Base-by-base conservation (phyloP, 2,797 vertebrate species). In the Apodemus agrarius region DNA sequence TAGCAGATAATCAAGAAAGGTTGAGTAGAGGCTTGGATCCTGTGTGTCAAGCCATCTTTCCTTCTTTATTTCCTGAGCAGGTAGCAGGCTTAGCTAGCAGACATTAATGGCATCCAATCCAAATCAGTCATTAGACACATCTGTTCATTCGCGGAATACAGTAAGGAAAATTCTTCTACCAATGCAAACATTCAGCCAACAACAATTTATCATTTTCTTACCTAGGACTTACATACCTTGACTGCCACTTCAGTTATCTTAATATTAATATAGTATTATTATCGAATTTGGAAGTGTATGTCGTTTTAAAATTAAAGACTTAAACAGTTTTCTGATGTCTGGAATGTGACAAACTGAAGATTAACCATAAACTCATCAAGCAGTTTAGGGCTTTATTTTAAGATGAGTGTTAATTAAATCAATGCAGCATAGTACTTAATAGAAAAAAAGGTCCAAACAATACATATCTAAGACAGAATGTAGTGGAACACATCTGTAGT, bases 241-340 rank as follows among this genome's bases (percentile, higher is more conserved):
- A n/a, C 12, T 26, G 21, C 21, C 80, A 59, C 54, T 59, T 13
- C 34, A 37, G n/a, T 79, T 37, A 3, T 31, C 79, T 95, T 93
- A 94, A 69, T 46, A 74, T 85, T 90, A 87, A 94, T 26, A 43
- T 26, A 67, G 80, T 54, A 79, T 43, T 72, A 92, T 76, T 26
- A 40, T 76, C 76, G 29, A 16, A 61, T 31, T 89, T 31, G 84
- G 93, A 96, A 94, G 90, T 95, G 86, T 81, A 21, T 80, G 29
- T 89, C 74, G 93, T 93, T 72, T 12, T 65, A 24, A 46, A 76
- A 26, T 84, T 75, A 83, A 37, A 37, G 19, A 97, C 90, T 92
- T 79, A 84, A 61, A 37, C 85, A 21, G 79, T 96, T 4, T 79
- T 93, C 94, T 90, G 91, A 97, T 98, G 97, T 97, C 93, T 96